A percentile compares a stretch with the other conserved stretches of the same genome.
Evolutionary conservation across 2,797 vertebrate genomes (phyloP).

Genomic region (Scolopax rusticola): DNA sequence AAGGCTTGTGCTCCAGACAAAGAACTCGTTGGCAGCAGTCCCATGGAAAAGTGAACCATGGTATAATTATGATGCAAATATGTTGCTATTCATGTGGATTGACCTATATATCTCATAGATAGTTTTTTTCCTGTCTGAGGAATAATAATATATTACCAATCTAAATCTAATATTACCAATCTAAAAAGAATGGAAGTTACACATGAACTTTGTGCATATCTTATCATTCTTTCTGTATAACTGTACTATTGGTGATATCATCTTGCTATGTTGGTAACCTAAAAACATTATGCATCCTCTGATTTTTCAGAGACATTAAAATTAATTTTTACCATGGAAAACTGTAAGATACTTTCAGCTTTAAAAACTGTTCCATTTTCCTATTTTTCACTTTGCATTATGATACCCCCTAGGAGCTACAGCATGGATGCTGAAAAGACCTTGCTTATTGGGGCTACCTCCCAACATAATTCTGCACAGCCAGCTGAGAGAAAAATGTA

Average conservation of each 20-base stretch:
- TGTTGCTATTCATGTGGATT: background rate
- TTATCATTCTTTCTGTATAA: background rate
- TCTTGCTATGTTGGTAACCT: background rate
- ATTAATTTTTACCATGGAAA: background rate
- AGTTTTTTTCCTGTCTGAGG: background rate
- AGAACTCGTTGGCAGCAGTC: background rate
- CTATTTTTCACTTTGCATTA: background rate
- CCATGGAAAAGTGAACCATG: background rate
- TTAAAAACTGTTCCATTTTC: background rate
- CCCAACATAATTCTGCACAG: background rate
- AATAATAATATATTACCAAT: background rate
- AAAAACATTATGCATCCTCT: background rate
- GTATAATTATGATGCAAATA: background rate
- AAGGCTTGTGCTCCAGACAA: no score
- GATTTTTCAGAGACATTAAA: background rate
- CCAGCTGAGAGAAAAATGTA: background rate
- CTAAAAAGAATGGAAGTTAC: background rate
- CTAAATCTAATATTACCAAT: no score
- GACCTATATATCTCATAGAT: background rate
- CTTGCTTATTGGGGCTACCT: background rate
- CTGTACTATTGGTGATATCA: background rate
- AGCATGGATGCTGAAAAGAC: background rate
- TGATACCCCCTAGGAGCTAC: background rate
- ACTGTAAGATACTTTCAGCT: background rate
- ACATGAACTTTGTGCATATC: fast-evolving